These are phyloP conservation scores for Pseudeuparius sepicola DNA, from an alignment of 2,888 invertebrate genomes.

Conservation along the genomic window DNA sequence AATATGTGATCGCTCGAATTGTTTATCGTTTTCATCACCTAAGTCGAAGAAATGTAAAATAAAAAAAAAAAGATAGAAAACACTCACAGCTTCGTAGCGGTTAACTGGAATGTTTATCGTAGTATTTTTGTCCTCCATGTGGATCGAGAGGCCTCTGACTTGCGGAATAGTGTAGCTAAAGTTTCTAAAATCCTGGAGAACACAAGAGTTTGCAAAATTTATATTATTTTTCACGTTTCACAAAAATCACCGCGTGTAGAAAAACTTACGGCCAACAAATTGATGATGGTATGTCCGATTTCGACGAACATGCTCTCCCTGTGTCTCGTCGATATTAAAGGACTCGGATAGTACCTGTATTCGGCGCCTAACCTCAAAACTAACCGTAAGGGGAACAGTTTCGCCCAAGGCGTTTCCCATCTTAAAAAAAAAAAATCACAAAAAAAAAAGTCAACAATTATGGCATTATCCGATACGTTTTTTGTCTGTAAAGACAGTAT, in stretches of 20 bases:
- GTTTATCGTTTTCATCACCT: slow-evolving; percentile 64
- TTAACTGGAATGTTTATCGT: slow-evolving; percentile 67
- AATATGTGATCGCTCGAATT: slow-evolving; percentile 77
- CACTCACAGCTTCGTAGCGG: slow-evolving; percentile 47
- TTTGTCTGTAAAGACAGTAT: too few species aligned
- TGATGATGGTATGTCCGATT: slow-evolving; percentile 81
- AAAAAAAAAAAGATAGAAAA: too few species aligned
- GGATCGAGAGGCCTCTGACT: slow-evolving; percentile 66
- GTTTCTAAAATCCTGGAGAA: slow-evolving; percentile 65
- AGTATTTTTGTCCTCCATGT: slow-evolving; percentile 73
- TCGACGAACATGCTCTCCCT: slow-evolving; percentile 74
- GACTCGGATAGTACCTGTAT: slow-evolving; percentile 78
- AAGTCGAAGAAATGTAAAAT: slow-evolving; percentile 18
- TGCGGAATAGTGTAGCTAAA: slow-evolving; percentile 70
- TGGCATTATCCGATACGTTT: too few species aligned
- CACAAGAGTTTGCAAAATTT: too few species aligned
- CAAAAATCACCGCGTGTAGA: too few species aligned
- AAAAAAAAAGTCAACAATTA: not conserved
- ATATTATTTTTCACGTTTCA: too few species aligned
- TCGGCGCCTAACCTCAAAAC: slow-evolving; percentile 73
- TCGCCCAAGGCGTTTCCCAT: slow-evolving; percentile 76
- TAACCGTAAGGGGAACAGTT: slow-evolving; percentile 63
- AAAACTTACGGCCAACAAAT: slow-evolving; percentile 58
- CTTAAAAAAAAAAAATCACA: slow-evolving; percentile 31
- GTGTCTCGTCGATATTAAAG: slow-evolving; percentile 65